These are phyloP conservation scores for Neotoma lepida DNA, from an alignment of 2,113 vertebrate genomes.

Conservation along the genomic window DNA sequence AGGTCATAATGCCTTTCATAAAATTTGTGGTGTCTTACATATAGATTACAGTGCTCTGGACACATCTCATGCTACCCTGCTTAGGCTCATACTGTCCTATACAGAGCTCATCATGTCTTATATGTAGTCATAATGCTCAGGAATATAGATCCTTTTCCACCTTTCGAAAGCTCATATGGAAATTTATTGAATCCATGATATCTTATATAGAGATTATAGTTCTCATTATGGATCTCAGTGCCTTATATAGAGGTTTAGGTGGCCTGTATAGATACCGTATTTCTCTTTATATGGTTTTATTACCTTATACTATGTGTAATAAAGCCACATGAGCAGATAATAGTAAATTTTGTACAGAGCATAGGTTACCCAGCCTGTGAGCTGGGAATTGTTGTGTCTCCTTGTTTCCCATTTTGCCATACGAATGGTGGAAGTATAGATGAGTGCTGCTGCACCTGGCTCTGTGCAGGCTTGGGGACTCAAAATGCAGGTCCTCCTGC, in stretches of 20 bases:
- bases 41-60: not conserved
- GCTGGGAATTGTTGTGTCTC: not conserved
- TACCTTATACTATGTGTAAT: not conserved
- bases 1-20: not conserved
- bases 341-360: not conserved
- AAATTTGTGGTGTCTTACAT: not conserved
- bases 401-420: not conserved
- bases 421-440: not conserved
- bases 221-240: not conserved
- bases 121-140: not conserved
- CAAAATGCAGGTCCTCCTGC: not conserved
- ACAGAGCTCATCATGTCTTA: not conserved
- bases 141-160: not conserved
- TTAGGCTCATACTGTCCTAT: not conserved
- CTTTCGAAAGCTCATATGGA: not conserved
- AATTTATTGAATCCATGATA: not conserved
- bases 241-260: not conserved
- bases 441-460: not conserved
- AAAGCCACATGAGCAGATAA: not conserved
- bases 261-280: not conserved
- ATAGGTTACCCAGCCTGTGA: not conserved
- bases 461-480: not conserved
- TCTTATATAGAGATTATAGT: not conserved
- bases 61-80: not conserved
- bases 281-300: not conserved